Conservation (phyloP, 2,113 vertebrate genomes). For the Apodemus sylvaticus region DNA sequence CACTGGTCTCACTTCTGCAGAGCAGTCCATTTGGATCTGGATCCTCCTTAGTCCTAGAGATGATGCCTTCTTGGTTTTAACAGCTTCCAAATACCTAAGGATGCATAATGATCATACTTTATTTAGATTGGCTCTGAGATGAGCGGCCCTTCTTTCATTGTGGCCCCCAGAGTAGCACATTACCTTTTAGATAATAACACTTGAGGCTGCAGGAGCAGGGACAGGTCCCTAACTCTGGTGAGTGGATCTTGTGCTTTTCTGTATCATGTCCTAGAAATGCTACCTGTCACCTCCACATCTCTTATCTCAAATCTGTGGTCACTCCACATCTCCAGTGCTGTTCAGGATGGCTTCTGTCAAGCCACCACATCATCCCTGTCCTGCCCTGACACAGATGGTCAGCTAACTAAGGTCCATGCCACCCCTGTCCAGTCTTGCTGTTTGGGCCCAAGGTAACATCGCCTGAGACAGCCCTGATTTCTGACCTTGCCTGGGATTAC, state of each 20-base stretch:
- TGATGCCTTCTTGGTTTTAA: not conserved
- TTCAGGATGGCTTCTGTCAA: not conserved
- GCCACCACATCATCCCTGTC: accelerated
- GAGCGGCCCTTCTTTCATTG: not conserved
- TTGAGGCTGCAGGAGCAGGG: not conserved
- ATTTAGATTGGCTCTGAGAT: not conserved
- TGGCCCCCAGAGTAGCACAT: not conserved
- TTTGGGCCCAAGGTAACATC: not conserved
- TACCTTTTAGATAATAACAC: not conserved
- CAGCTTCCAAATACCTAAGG: not conserved
- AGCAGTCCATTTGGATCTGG: not conserved
- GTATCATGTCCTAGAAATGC: not conserved
- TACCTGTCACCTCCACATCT: not conserved
- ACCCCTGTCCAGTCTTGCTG: not conserved
- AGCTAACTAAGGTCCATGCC: not conserved
- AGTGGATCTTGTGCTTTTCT: not conserved
- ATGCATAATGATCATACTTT: not conserved
- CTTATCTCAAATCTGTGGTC: not conserved
- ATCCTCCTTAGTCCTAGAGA: not conserved
- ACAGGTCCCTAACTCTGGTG: not conserved
- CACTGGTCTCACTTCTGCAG: not conserved
- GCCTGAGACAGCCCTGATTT: not conserved
- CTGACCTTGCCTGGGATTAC: conserved; percentile 25
- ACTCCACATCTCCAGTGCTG: not conserved
- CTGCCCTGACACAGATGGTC: not conserved